Evolutionary conservation across 2,888 invertebrate species (phyloP).

Genomic region (Zygogramma bicolorata): DNA sequence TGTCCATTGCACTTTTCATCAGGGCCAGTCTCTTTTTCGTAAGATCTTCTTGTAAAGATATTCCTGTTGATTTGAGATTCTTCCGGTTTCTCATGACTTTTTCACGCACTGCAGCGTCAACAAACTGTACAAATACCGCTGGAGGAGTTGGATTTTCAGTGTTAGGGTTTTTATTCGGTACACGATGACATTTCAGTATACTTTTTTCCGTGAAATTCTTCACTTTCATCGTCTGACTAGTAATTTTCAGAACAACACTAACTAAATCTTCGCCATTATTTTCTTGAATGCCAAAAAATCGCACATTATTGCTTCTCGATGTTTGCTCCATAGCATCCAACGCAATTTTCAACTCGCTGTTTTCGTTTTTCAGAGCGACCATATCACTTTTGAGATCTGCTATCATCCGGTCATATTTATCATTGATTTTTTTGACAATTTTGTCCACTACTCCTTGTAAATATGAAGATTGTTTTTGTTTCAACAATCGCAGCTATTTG

Average conservation of each 20-base stretch:
- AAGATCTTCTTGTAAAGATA: background rate
- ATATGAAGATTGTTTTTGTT: background rate
- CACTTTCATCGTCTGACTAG: slow-evolving; percentile 1
- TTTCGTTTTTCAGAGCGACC: background rate
- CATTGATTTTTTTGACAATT: background rate
- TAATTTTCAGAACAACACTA: background rate
- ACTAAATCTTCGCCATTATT: background rate
- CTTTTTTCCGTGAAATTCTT: background rate
- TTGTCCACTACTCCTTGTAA: background rate
- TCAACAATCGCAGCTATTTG: background rate
- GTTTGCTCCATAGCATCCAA: slow-evolving; percentile 2
- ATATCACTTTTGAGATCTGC: slow-evolving; percentile 1
- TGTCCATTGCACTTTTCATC: background rate
- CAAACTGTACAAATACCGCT: background rate
- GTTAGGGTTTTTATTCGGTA: slow-evolving; percentile 8
- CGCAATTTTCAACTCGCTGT: slow-evolving; percentile 4
- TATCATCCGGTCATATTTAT: background rate
- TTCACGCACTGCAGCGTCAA: background rate
- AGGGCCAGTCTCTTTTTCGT: background rate
- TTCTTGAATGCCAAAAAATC: background rate
- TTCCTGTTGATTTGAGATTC: background rate
- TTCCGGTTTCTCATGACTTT: background rate
- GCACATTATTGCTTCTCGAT: background rate
- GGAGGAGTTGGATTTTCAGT: background rate
- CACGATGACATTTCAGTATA: background rate